Evolutionary conservation across 2,797 vertebrate species (phyloP).

Genomic region (Monodelphis domestica): DNA sequence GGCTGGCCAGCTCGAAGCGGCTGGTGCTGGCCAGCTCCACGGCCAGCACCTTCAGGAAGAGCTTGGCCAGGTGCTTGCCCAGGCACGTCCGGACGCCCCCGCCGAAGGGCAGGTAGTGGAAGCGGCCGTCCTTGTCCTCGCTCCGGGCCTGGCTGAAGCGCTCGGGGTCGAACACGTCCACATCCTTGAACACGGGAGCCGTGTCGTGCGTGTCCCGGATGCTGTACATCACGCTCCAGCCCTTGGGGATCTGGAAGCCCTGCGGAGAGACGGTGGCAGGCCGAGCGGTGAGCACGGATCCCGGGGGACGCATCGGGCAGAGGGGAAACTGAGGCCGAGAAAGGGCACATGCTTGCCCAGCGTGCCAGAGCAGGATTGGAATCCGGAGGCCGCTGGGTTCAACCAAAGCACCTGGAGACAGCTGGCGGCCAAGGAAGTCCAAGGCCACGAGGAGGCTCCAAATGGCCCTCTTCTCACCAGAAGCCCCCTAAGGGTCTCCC

Average conservation of each 20-base stretch:
- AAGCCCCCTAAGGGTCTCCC: too few relatives aligned
- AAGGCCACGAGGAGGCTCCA: too few relatives aligned
- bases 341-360: too few relatives aligned
- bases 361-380: too few relatives aligned
- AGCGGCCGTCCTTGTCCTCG: slow-evolving; percentile 96
- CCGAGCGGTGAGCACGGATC: too few relatives aligned
- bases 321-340: neutral
- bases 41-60: slow-evolving; percentile 95
- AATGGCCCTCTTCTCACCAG: too few relatives aligned
- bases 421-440: too few relatives aligned
- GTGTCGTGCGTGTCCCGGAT: slow-evolving; percentile 99
- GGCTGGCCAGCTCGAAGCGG: slow-evolving; percentile 95
- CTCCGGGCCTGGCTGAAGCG: slow-evolving; percentile 94
- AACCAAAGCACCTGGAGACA: rapidly evolving
- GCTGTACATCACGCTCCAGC: slow-evolving; percentile 99
- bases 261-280: slow-evolving; percentile 79
- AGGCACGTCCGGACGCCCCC: slow-evolving; percentile 96
- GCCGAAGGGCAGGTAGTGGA: slow-evolving; percentile 97
- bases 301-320: too few relatives aligned
- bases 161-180: slow-evolving; percentile 94
- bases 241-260: slow-evolving; percentile 98
- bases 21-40: slow-evolving; percentile 96
- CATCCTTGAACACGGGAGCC: slow-evolving; percentile 94
- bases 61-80: slow-evolving; percentile 96
- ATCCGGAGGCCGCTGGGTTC: neutral